Evolutionary conservation across 2,113 vertebrate species (phyloP).

Genomic region (Seriola quinqueradiata): DNA sequence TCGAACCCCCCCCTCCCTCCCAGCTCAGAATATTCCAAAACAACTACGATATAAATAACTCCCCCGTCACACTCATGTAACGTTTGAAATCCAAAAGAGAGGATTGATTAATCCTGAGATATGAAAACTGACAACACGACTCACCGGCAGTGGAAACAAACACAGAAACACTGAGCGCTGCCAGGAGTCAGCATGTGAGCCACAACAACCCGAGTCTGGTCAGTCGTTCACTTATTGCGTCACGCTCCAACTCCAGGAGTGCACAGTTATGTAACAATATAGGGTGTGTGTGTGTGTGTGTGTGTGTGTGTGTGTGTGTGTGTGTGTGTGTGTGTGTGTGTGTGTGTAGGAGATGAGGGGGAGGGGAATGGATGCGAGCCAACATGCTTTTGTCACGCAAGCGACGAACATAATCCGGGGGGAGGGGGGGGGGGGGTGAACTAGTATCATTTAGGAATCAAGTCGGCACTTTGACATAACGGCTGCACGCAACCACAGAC

Average conservation of each 20-base stretch:
- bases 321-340: background rate
- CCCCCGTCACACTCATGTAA: slow-evolving; percentile 8
- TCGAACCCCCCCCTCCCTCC: too few relatives aligned
- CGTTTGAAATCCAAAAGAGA: too few relatives aligned
- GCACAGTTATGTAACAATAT: slow-evolving; percentile 57
- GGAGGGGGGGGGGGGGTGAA: slow-evolving; percentile 14
- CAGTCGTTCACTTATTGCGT: slow-evolving; percentile 40
- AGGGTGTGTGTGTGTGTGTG: slow-evolving; percentile 15
- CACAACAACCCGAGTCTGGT: slow-evolving; percentile 37
- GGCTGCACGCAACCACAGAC: background rate
- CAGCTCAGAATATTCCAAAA: slow-evolving; percentile 46
- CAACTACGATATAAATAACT: slow-evolving; percentile 49
- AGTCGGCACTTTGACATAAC: slow-evolving; percentile 22
- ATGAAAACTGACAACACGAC: slow-evolving; percentile 20
- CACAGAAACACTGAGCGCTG: slow-evolving; percentile 21
- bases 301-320: background rate
- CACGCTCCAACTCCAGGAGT: slow-evolving; percentile 46
- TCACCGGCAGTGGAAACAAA: slow-evolving; percentile 6
- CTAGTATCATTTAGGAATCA: background rate
- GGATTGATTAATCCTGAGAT: background rate
- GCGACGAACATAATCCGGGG: background rate
- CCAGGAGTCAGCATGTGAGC: slow-evolving; percentile 24
- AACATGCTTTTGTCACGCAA: slow-evolving; percentile 19
- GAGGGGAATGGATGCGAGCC: background rate
- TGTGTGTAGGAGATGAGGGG: background rate